Base-by-base conservation (phyloP, 2,888 invertebrate species). In the Drosophila mercatorum region DNA sequence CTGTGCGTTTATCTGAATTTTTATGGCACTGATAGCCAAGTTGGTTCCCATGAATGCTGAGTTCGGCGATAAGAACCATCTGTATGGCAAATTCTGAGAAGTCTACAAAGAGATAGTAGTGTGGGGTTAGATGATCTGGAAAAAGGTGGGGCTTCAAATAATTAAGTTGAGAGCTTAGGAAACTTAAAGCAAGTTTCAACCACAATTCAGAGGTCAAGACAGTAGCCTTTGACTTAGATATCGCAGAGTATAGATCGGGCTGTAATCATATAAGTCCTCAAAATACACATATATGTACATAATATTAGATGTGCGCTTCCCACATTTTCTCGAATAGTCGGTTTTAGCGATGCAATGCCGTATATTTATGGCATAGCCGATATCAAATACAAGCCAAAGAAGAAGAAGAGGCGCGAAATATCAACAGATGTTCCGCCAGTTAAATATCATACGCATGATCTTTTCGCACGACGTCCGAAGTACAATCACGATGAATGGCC, bases 341-440 rank as follows among this genome's bases (percentile, higher is more conserved):
- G 7, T 3, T 12, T 31, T 22, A 22, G 1, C 14, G 2, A 14
- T 22, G 12, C 5, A 14, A 85, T 85, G 84, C 80, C 87, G 0
- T 85, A 85, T 62, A 55, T 85, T 0, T 85, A 85, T 52, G 85
- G 85, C 5, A 69, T 79, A 14, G 69, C 85, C 28, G 85, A 85
- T 34, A 85, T 87, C 53, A 85, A 86, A 72, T 83, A 72, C 46
- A 17, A 66, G 41, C 34, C 68, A 1, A 34, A 14, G 34, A 61
- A 57, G 34, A 52, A 43, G 46, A 10, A 41, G 5, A 22, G 40
- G 17, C 5, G 11, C 0, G 36, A 31, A n/a, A 28, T 38, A 2
- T 12, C 64, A 12, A 14, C 10, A 1, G 26, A 22, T 14, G 22
- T 61, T 26, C 60, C 71, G 6, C 51, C 72, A 12, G 43, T 43